Evolutionary conservation across 2,888 invertebrate genomes (phyloP).

Genomic region (Catocala sponsa): DNA sequence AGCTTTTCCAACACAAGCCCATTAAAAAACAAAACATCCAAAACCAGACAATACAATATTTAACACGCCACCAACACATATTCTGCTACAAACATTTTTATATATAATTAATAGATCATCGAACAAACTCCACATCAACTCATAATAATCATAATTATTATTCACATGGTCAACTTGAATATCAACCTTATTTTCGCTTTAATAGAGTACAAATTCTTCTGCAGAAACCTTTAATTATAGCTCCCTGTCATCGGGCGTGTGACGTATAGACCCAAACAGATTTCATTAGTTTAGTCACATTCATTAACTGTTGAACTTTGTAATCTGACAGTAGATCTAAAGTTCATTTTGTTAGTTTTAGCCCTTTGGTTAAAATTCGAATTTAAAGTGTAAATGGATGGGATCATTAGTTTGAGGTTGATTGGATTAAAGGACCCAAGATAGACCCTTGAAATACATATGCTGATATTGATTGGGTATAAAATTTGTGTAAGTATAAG

Average conservation of each 20-base stretch:
- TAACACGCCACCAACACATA: conserved; percentile 11
- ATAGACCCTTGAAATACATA: conserved; percentile 25
- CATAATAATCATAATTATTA: conserved; percentile 9
- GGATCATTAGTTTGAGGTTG: conserved; percentile 28
- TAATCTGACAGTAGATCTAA: conserved; percentile 41
- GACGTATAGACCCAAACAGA: conserved; percentile 29
- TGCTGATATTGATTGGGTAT: conserved; percentile 12
- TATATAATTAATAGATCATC: conserved; percentile 28
- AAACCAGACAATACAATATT: conserved; percentile 14
- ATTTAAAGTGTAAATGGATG: conserved; percentile 41
- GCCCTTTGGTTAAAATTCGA: conserved; percentile 39
- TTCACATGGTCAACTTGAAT: conserved; percentile 4
- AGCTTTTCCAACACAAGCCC: too few relatives aligned
- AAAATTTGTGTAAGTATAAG: conserved; percentile 9
- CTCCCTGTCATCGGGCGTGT: conserved; percentile 23
- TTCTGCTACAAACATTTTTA: conserved; percentile 8
- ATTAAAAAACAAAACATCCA: neutral
- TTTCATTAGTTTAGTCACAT: conserved; percentile 39
- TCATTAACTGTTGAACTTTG: conserved; percentile 47
- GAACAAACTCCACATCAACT: conserved; percentile 20
- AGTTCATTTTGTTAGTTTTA: conserved; percentile 40
- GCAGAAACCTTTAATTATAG: conserved; percentile 22
- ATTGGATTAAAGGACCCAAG: conserved; percentile 26
- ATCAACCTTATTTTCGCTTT: neutral
- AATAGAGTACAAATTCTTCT: conserved; percentile 13